Evolutionary conservation across 2,888 invertebrate genomes (phyloP), one percentile per base, ranked within the genome.

Genomic region (Ormyrus labotus): DNA sequence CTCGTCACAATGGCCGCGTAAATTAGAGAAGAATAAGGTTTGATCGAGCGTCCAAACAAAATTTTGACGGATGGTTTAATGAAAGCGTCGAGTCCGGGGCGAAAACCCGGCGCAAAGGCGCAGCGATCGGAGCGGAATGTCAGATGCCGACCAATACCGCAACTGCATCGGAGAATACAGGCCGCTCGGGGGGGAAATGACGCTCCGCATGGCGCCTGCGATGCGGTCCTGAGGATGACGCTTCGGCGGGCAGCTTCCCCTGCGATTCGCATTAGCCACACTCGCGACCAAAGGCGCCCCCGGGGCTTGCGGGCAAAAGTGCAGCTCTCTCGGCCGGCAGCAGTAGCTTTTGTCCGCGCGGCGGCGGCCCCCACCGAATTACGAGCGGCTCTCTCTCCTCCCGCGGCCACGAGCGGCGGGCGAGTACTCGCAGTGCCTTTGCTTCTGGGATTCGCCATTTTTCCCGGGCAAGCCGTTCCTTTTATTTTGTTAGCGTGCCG

Each of bases 141-240:
- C 19, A 19, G 34, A 10, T 11, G 45, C 11, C 4, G 53, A 5
- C 11, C 63, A 47, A 63, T 48, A 5, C 11, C 63, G 6, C 47
- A 63, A 63, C 45, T 63, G 47, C 63, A 63, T 63, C 45, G 47
- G n/a, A 6, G 8, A 60, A 11, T 47, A 11, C 3, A 34, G 0
- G 58, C 7, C 34, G 50, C 51, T 50, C 67, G 45, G 9, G n/a
- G 55, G 45, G 53, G 34, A 34, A 34, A 7, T 13, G 6, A 57
- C 58, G n/a, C 53, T 55, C 72, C 79, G 70, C 65, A 80, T 74
- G 79, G 74, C 53, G 72, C 53, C 60, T 48, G 13, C 53, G 68
- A 61, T 61, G 11, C 50, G 19, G 55, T 55, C 69, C 79, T 45
- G 79, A 79, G 74, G 73, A 74, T 79, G 79, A 79, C 79, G 74